These are phyloP conservation scores for Pipistrellus pygmaeus DNA, from an alignment of 2,797 vertebrate genomes.

Conservation along the genomic window DNA sequence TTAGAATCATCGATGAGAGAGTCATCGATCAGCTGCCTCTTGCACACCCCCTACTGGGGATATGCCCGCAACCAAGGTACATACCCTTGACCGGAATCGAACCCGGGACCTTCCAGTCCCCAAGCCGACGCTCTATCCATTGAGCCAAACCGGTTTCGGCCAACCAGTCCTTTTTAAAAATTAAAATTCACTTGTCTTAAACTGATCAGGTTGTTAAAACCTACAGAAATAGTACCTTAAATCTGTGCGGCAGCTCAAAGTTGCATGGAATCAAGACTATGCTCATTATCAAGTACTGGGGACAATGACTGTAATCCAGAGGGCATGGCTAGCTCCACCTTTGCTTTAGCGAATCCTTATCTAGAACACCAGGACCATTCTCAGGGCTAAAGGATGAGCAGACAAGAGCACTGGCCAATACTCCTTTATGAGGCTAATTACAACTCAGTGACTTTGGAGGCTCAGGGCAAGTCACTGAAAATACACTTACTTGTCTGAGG, in stretches of 20 bases:
- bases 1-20: too few relatives aligned
- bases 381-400: background rate
- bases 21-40: too few relatives aligned
- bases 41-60: too few relatives aligned
- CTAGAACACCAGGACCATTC: background rate
- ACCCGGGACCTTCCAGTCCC: too few relatives aligned
- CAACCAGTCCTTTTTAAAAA: too few relatives aligned
- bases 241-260: background rate
- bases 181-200: background rate
- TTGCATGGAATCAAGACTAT: background rate
- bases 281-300: background rate
- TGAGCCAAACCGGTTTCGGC: too few relatives aligned
- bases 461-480: background rate
- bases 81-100: too few relatives aligned
- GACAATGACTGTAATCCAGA: background rate
- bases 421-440: background rate
- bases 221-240: background rate
- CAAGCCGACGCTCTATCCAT: too few relatives aligned
- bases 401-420: background rate
- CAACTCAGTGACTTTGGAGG: background rate
- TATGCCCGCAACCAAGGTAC: too few relatives aligned
- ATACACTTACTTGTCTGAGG: background rate
- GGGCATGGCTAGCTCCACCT: background rate
- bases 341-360: background rate
- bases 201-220: slow-evolving; percentile 1